Evolutionary conservation across 1,140 invertebrate genomes (phyloP), one percentile per base, ranked within the genome.

Genomic region (Drosophila chauvacae): DNA sequence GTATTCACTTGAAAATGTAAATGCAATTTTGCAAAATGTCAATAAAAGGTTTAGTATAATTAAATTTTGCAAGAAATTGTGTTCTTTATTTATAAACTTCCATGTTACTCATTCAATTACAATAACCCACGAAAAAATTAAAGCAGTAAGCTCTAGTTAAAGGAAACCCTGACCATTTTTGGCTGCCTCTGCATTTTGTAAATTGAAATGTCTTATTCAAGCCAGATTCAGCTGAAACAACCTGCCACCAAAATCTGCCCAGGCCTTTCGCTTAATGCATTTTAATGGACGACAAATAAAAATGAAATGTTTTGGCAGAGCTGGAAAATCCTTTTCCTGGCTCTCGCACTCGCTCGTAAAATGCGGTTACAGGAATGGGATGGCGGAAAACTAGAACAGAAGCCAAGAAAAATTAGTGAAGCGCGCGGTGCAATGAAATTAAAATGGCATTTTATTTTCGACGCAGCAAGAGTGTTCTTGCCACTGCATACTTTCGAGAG

Each of bases 401-500:
- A 71, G 56, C 65, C 61, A 80, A 72, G 58, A 51, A 69, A 72
- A 72, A 72, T 72, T 72, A 72, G 66, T 60, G 70, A 72, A 60
- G 75, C 56, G 73, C 73, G 16, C 53, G 39, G 33, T 65, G 77
- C 42, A 50, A 63, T 78, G 75, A 77, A 77, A 77, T 69, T 77
- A 77, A 77, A 88, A 88, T 88, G 80, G 82, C 77, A 84, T 88
- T 88, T 90, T 81, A 90, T 90, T 84, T 69, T 77, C 73, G 39
- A 30, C 70, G 62, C 80, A 66, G 60, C 70, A 62, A 44, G 44
- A 44, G 48, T 26, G 48, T 39, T 63, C 39, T 33, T 45, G 18
- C n/a, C 45, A 28, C 35, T 61, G 45, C 64, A 51, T 41, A 60
- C 63, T 71, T 72, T 48, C 53, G 35, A 44, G 69, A 45, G 63